These are phyloP conservation scores for Leucania comma DNA, from an alignment of 2,888 invertebrate species.

Conservation along the genomic window DNA sequence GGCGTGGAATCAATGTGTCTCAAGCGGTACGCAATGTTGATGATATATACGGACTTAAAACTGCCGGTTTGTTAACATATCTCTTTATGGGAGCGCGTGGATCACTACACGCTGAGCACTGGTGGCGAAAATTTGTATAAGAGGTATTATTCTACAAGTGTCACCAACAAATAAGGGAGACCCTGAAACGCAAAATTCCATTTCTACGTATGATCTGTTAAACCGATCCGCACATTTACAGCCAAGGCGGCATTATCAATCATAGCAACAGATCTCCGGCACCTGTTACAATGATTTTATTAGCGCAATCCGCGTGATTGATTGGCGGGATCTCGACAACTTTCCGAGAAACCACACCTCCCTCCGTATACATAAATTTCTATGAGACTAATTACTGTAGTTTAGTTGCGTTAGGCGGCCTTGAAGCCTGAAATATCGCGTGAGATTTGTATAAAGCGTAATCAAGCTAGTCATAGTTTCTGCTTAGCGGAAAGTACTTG, in stretches of 20 bases:
- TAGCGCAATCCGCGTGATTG: slow-evolving; percentile 42
- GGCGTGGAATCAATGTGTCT: too few species aligned
- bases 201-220: not conserved
- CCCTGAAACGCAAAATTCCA: not conserved
- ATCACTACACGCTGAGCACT: too few species aligned
- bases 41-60: too few species aligned
- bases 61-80: too few species aligned
- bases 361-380: slow-evolving; percentile 23
- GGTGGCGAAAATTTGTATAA: too few species aligned
- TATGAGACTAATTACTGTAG: slow-evolving; percentile 32
- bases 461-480: too few species aligned
- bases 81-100: too few species aligned
- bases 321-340: slow-evolving; percentile 34
- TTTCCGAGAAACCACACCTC: slow-evolving; percentile 30
- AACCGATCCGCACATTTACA: slow-evolving; percentile 3
- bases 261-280: slow-evolving; percentile 47
- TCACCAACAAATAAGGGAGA: too few species aligned
- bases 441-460: not conserved
- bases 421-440: not conserved
- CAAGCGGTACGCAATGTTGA: too few species aligned
- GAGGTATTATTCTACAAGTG: too few species aligned
- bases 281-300: slow-evolving; percentile 53
- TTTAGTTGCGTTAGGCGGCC: not conserved
- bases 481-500: too few species aligned
- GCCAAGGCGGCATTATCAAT: slow-evolving; percentile 44